phyloP scores from a whole-genome alignment of 2,888 invertebrate genomes.

The Blastobasis lacticolella region DNA sequence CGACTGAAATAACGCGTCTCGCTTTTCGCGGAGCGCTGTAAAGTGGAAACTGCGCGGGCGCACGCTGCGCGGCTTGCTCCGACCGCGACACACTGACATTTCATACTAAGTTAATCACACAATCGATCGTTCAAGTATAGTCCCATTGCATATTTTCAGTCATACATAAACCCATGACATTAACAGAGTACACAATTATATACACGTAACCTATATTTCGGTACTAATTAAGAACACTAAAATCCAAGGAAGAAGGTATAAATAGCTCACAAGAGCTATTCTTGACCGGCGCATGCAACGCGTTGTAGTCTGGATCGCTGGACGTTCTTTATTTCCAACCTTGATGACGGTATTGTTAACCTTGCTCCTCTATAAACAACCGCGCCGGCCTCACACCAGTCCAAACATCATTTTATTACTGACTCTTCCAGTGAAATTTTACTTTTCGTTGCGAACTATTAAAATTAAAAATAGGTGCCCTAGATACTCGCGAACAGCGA shows the following conservation, averaged over 20 bases:
- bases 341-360: conserved; percentile 68
- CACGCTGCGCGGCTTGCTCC: neutral
- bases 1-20: conserved; percentile 57
- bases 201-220: no score
- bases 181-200: no score
- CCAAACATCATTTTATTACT: conserved; percentile 26
- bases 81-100: no score
- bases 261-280: conserved; percentile 38
- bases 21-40: conserved; percentile 20
- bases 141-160: no score
- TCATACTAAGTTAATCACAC: no score
- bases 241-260: conserved; percentile 10
- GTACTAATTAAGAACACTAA: no score
- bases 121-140: no score
- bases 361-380: conserved; percentile 53
- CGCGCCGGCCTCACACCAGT: conserved; percentile 37
- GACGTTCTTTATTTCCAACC: conserved; percentile 52
- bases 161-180: no score
- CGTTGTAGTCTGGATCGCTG: conserved; percentile 35
- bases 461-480: no score
- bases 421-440: neutral
- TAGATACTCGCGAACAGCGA: no score
- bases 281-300: conserved; percentile 20
- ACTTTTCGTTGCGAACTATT: no score
- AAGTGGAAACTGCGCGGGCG: conserved; percentile 12